A percentile compares a stretch with the other conserved stretches of the same genome.
Conservation (phyloP, 2,113 vertebrate genomes). For the Lethenteron reissneri region DNA sequence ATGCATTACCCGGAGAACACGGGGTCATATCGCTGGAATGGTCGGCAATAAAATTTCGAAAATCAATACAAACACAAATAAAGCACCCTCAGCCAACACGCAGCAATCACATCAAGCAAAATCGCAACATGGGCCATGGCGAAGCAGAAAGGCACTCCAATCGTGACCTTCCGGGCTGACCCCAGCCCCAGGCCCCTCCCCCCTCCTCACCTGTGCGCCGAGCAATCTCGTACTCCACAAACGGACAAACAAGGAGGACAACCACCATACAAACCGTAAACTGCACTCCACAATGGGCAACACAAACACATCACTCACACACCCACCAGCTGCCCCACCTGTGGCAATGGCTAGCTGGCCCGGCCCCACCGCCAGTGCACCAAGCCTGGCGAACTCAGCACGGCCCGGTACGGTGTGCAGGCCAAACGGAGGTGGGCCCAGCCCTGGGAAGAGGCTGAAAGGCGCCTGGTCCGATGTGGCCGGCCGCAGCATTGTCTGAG, state of each 20-base stretch:
- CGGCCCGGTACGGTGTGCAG: conserved; percentile 5
- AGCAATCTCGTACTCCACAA: too few species aligned
- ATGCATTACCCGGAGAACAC: too few species aligned
- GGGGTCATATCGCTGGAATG: too few species aligned
- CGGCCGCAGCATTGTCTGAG: conserved; percentile 4
- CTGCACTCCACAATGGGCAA: too few species aligned
- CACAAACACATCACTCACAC: too few species aligned
- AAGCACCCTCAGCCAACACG: not conserved
- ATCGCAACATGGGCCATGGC: not conserved
- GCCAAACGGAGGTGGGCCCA: not conserved
- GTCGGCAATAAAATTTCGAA: not conserved
- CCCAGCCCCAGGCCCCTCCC: too few species aligned
- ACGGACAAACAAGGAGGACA: too few species aligned
- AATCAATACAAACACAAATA: not conserved
- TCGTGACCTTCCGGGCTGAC: too few species aligned
- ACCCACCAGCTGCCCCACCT: not conserved
- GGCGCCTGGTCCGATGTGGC: conserved; percentile 1
- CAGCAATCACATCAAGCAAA: not conserved
- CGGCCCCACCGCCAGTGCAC: conserved; percentile 1
- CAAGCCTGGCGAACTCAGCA: not conserved
- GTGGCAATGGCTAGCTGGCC: conserved; percentile 5
- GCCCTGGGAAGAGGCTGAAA: conserved; percentile 1
- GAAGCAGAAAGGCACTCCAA: too few species aligned
- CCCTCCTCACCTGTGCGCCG: too few species aligned
- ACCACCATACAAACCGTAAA: too few species aligned